These are phyloP conservation scores for Drosophila formosana DNA, from an alignment of 2,888 invertebrate genomes.

Conservation along the genomic window DNA sequence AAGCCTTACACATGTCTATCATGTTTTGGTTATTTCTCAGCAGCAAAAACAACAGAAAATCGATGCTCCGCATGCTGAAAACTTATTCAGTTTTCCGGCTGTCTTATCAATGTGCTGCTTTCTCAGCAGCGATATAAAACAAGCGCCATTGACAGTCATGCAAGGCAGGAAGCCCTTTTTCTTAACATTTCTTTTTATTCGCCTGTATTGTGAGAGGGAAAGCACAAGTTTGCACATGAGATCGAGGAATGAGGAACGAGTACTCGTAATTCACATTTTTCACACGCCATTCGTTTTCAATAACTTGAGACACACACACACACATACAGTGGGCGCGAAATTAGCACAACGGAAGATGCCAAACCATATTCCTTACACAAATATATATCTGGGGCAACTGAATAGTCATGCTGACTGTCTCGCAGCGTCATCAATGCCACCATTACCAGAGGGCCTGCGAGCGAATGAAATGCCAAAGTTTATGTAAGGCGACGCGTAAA, in stretches of 20 bases:
- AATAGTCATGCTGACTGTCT: constrained; percentile 74
- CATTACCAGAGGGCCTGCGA: constrained; percentile 8
- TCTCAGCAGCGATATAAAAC: constrained; percentile 25
- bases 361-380: constrained; percentile 43
- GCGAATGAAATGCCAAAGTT: constrained; percentile 69
- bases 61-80: constrained; percentile 10
- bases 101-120: constrained; percentile 40
- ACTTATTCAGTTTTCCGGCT: constrained; percentile 24
- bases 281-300: constrained; percentile 81
- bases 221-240: constrained; percentile 30
- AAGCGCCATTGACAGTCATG: constrained; percentile 46
- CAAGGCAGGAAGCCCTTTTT: constrained; percentile 25
- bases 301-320: constrained; percentile 52
- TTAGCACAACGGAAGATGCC: constrained; percentile 65
- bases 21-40: constrained; percentile 4
- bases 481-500: constrained; percentile 73
- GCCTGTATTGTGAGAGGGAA: neutral
- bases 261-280: constrained; percentile 69
- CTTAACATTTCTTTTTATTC: neutral
- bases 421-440: constrained; percentile 51
- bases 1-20: neutral
- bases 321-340: constrained; percentile 44
- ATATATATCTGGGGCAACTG: constrained; percentile 33
- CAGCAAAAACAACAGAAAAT: constrained; percentile 11
- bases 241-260: constrained; percentile 12